Conservation (phyloP, 2,797 vertebrate genomes). For the Valencia hispanica region DNA sequence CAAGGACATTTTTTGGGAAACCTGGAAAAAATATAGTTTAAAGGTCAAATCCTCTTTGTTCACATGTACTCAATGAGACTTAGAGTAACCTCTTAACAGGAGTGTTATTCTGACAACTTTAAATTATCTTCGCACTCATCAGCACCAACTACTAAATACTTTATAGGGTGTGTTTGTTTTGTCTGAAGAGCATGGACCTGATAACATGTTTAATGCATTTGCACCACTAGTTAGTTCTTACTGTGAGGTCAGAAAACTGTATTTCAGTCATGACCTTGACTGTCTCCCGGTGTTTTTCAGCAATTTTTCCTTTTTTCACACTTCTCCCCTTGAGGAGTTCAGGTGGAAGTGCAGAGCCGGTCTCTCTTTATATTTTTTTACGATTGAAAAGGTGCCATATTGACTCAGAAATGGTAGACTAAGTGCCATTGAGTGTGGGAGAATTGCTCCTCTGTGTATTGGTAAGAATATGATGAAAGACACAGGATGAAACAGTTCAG, state of each 20-base stretch:
- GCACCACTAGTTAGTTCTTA: slow-evolving; percentile 11
- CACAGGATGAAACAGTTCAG: slow-evolving; percentile 45
- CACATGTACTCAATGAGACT: background rate
- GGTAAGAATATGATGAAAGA: slow-evolving; percentile 46
- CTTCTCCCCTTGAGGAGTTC: slow-evolving; percentile 21
- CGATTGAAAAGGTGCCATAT: slow-evolving; percentile 34
- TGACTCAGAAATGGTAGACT: slow-evolving; percentile 24
- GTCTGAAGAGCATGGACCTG: background rate
- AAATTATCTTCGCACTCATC: background rate
- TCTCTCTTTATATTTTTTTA: slow-evolving; percentile 20
- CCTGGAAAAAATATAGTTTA: background rate
- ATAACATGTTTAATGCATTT: slow-evolving; percentile 12
- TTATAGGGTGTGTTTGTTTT: background rate
- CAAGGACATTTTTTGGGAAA: background rate
- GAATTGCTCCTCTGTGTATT: slow-evolving; percentile 29
- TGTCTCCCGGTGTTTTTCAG: slow-evolving; percentile 27
- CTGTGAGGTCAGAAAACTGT: slow-evolving; percentile 22
- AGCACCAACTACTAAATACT: background rate
- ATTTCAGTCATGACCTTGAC: slow-evolving; percentile 39
- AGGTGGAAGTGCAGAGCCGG: slow-evolving; percentile 35
- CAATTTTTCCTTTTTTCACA: slow-evolving; percentile 38
- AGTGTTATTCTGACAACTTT: background rate
- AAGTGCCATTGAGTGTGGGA: slow-evolving; percentile 3
- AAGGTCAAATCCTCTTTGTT: too few relatives aligned
- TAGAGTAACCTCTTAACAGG: background rate